phyloP scores from a whole-genome alignment of 30 jellyfish, hydroid and myxozoan species.

The Chironex yamaguchii region DNA sequence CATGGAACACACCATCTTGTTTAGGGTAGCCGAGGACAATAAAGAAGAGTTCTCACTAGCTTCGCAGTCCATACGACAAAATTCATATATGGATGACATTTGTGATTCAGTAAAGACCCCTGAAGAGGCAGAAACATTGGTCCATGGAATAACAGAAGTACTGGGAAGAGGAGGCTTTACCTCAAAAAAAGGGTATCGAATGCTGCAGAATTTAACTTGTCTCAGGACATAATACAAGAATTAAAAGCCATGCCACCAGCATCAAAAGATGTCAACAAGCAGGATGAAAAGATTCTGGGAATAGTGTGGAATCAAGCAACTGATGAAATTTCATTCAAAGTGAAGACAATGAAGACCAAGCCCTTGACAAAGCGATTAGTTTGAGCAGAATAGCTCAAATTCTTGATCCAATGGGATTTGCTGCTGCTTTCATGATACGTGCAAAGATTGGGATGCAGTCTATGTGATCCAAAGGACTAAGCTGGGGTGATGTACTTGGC shows the following conservation, averaged over 20 bases:
- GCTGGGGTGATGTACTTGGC: constrained; percentile 8
- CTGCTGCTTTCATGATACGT: neutral
- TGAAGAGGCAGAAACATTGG: neutral
- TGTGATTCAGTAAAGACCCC: neutral
- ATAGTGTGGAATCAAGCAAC: constrained; percentile 4
- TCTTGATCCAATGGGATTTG: constrained; percentile 19
- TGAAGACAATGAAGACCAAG: neutral
- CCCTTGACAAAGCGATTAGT: neutral
- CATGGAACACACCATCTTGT: constrained; percentile 61
- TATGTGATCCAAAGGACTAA: no score
- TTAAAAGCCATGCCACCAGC: no score
- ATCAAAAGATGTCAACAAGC: neutral
- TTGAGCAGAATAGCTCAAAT: neutral
- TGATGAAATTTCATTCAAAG: neutral
- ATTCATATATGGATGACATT: constrained; percentile 51
- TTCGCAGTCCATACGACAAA: neutral
- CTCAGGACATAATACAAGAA: no score
- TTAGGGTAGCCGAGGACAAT: constrained; percentile 36
- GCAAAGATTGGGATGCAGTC: constrained; percentile 25
- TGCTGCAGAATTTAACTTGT: neutral
- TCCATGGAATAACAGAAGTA: neutral
- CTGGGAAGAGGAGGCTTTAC: constrained; percentile 27
- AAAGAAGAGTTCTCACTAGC: constrained; percentile 28
- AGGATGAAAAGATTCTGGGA: constrained; percentile 56
- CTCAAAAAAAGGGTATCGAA: neutral